A percentile compares a stretch with the other conserved stretches of the same genome.
Evolutionary conservation across 2,888 invertebrate genomes (phyloP).

Genomic region (Encarsia formosa): DNA sequence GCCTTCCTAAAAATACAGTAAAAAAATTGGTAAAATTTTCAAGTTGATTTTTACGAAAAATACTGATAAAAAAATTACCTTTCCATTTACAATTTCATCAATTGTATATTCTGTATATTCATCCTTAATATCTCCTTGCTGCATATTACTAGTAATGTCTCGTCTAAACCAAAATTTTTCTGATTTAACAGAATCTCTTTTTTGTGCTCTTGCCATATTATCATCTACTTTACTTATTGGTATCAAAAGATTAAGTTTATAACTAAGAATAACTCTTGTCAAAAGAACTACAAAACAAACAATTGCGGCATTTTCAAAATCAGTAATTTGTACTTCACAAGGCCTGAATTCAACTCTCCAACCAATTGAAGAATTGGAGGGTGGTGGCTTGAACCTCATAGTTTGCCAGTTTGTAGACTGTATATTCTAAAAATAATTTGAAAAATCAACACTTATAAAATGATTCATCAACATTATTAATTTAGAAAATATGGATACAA

Average conservation of each 20-base stretch:
- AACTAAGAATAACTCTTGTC: constrained; percentile 94
- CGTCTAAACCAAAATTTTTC: constrained; percentile 93
- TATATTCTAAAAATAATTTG: constrained; percentile 68
- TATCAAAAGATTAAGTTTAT: constrained; percentile 91
- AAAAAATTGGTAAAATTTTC: background rate
- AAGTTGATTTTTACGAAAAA: background rate
- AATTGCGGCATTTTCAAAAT: constrained; percentile 99
- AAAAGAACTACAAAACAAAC: constrained; percentile 96
- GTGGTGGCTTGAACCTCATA: constrained; percentile 98
- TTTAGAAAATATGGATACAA: background rate
- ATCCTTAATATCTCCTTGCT: constrained; percentile 52
- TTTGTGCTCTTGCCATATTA: constrained; percentile 95
- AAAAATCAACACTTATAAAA: background rate
- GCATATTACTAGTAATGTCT: constrained; percentile 61
- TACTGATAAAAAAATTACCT: constrained; percentile 44
- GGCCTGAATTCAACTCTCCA: constrained; percentile 99
- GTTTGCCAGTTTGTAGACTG: constrained; percentile 99
- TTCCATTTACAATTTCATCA: constrained; percentile 95
- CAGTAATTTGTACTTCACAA: constrained; percentile 96
- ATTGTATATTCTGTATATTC: constrained; percentile 80
- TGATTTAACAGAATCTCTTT: constrained; percentile 76
- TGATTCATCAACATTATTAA: background rate
- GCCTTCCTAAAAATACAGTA: constrained; percentile 59
- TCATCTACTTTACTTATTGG: constrained; percentile 98
- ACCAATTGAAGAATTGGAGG: constrained; percentile 91